Conservation (phyloP, 1,140 invertebrate species). For the Temnothorax longispinosus region DNA sequence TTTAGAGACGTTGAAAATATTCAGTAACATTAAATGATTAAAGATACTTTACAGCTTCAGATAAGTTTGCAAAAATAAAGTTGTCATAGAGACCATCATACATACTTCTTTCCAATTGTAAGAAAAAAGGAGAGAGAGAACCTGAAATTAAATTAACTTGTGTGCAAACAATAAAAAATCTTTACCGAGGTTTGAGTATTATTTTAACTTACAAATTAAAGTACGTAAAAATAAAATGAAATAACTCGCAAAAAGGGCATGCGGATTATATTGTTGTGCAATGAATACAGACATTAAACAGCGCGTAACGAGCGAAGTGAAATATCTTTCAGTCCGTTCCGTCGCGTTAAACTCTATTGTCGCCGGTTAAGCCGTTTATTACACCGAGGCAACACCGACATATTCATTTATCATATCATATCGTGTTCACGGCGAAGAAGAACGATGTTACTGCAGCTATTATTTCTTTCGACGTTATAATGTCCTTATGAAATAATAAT, state of each 20-base stretch:
- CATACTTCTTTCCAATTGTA: not conserved
- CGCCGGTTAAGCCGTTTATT: constrained; percentile 35
- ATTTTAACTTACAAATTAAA: not conserved
- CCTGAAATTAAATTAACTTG: not conserved
- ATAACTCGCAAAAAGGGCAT: not conserved
- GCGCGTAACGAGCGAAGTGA: not conserved
- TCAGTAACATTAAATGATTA: not conserved
- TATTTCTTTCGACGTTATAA: constrained; percentile 3
- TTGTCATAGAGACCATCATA: not conserved
- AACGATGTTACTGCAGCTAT: not conserved
- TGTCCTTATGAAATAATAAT: not conserved
- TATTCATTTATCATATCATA: constrained; percentile 8
- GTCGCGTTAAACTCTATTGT: constrained; percentile 45
- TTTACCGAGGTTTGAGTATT: no score
- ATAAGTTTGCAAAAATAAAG: not conserved
- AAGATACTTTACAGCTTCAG: not conserved
- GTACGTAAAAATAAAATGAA: not conserved
- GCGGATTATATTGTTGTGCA: not conserved
- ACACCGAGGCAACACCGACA: not conserved
- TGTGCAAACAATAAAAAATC: not conserved
- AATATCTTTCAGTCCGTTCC: constrained; percentile 43
- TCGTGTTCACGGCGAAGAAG: not conserved
- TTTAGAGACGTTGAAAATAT: not conserved
- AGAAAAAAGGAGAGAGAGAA: not conserved
- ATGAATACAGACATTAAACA: constrained; percentile 5